These are phyloP conservation scores for Trisateles emortualis DNA, from an alignment of 2,888 invertebrate species.

Conservation along the genomic window DNA sequence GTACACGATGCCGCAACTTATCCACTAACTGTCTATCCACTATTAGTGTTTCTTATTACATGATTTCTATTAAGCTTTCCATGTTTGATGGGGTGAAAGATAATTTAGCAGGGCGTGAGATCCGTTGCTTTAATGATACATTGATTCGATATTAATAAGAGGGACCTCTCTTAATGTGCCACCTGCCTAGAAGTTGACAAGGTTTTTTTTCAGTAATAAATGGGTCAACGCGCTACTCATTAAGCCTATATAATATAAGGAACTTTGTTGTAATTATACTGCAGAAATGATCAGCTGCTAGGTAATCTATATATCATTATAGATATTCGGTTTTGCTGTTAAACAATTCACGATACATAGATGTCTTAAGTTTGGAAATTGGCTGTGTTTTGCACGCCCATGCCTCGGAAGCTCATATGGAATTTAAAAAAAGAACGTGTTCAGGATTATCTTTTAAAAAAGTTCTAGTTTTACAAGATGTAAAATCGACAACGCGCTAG, in stretches of 20 bases:
- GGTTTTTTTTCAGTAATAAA: conserved; percentile 59
- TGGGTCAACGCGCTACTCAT: conserved; percentile 46
- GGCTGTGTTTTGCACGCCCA: no score
- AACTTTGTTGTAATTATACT: conserved; percentile 46
- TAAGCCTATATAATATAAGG: conserved; percentile 41
- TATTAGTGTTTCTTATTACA: conserved; percentile 82
- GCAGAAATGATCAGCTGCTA: conserved; percentile 43
- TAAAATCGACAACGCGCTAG: no score
- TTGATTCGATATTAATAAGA: conserved; percentile 86
- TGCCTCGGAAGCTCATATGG: no score
- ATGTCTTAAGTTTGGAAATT: no score
- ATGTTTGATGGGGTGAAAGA: conserved; percentile 84
- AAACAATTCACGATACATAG: background rate
- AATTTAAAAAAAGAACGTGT: no score
- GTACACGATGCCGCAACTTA: conserved; percentile 59
- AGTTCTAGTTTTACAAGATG: no score
- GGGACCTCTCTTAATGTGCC: conserved; percentile 43
- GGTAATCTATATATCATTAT: conserved; percentile 50
- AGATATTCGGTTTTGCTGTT: conserved; percentile 34
- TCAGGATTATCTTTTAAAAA: no score
- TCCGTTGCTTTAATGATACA: conserved; percentile 74
- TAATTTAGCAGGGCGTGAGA: conserved; percentile 83
- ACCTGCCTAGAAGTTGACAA: conserved; percentile 68
- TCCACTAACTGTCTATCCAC: conserved; percentile 71
- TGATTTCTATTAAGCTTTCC: conserved; percentile 85